phyloP scores from a whole-genome alignment of 2,888 invertebrate species.

The Tridacna crocea region DNA sequence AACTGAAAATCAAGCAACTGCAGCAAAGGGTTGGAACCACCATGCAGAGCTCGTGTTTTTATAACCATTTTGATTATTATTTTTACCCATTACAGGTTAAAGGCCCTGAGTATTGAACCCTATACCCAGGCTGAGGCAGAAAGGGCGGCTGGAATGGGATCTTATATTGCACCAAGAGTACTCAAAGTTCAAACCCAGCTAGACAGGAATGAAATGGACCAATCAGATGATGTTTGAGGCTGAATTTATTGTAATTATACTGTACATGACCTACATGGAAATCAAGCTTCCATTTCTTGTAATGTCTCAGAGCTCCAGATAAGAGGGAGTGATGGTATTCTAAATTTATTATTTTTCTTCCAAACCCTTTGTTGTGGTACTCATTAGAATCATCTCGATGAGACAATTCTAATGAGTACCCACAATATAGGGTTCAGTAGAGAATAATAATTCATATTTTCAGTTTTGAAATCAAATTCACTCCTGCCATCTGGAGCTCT shows the following conservation, averaged over 20 bases:
- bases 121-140: conserved; percentile 96
- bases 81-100: conserved; percentile 75
- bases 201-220: conserved; percentile 65
- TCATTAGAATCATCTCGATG: too few relatives aligned
- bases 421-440: too few relatives aligned
- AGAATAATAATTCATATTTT: too few relatives aligned
- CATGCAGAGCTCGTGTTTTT: too few relatives aligned
- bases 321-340: neutral
- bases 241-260: neutral
- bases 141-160: conserved; percentile 92
- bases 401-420: too few relatives aligned
- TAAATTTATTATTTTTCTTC: too few relatives aligned
- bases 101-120: conserved; percentile 86
- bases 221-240: conserved; percentile 27
- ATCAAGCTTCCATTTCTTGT: neutral
- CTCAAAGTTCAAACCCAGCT: conserved; percentile 72
- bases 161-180: conserved; percentile 88
- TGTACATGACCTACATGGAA: neutral
- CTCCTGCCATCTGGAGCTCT: too few relatives aligned
- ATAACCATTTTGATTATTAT: too few relatives aligned
- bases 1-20: too few relatives aligned
- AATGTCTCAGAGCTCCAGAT: neutral
- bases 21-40: too few relatives aligned
- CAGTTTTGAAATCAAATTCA: too few relatives aligned
- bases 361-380: too few relatives aligned